These are phyloP conservation scores for Tyrophagus putrescentiae DNA, from an alignment of 1,140 invertebrate genomes.

Conservation along the genomic window DNA sequence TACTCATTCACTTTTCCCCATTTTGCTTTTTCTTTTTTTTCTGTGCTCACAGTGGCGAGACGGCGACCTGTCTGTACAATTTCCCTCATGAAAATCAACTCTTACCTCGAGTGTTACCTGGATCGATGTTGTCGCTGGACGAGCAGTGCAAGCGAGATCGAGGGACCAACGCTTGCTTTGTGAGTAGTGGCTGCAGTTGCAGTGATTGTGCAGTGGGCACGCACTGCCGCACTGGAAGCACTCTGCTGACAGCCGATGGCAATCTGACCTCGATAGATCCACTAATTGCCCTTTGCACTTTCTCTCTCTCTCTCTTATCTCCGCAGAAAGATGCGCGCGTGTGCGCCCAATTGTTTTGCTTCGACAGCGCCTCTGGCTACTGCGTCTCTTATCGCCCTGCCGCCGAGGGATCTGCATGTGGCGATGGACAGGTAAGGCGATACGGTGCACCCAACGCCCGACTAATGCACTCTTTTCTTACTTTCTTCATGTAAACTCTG, in stretches of 20 bases:
- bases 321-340: conserved; percentile 75
- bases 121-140: conserved; percentile 73
- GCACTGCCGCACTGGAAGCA: too few species aligned
- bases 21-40: conserved; percentile 15
- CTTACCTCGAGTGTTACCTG: conserved; percentile 68
- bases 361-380: conserved; percentile 80
- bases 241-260: too few species aligned
- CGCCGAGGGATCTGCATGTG: conserved; percentile 80
- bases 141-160: conserved; percentile 81
- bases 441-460: not conserved
- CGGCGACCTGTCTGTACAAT: conserved; percentile 81
- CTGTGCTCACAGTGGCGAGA: conserved; percentile 56
- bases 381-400: conserved; percentile 86
- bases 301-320: conserved; percentile 7
- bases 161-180: conserved; percentile 75
- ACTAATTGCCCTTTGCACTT: not conserved
- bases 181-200: too few species aligned
- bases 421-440: conserved; percentile 65
- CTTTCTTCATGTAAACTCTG: not conserved
- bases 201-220: too few species aligned
- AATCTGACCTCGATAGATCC: not conserved
- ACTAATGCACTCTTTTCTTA: not conserved
- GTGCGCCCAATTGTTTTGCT: conserved; percentile 86
- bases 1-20: too few species aligned
- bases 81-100: conserved; percentile 82